Base-by-base conservation (phyloP, 2,797 vertebrate genomes). In the Aldrovandia affinis region DNA sequence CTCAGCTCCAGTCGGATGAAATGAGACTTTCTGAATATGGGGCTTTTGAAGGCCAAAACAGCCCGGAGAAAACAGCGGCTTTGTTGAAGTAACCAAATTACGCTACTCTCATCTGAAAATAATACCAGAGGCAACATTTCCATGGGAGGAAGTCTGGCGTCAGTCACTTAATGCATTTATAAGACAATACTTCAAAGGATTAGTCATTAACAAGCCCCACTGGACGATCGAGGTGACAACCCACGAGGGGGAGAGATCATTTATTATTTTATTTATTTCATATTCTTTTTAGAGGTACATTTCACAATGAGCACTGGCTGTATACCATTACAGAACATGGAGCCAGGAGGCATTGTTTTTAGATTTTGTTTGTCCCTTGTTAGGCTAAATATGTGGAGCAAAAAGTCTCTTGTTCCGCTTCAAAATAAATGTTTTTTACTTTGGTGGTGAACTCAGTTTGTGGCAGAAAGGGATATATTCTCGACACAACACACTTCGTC, bases 11-110 rank as follows among this genome's bases (percentile, higher is more conserved):
- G 70, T 75, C 1, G 70, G 28, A 18, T 22, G 70, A 75, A 75
- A 75, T 44, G 18, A 44, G 39, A 39, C 70, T 33, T 44, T 44
- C 20, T 25, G 18, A 42, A 44, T 25, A 44, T 10, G 15, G 65
- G 70, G 42, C 39, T 75, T n/a, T 44, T 75, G 70, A 75, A 75
- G 70, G 70, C 70, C 70, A 10, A 70, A 44, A 75, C 70, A 75
- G 70, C 70, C 70, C 6, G 15, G 20, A 44, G 70, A 25, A 75
- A 42, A 25, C 36, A 12, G 36, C 20, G 70, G 30, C 65, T 36
- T 75, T 75, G 70, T 75, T 44, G 22, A 75, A 75, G 70, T 44
- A 44, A 75, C 15, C 70, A 75, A 75, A 75, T 75, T 75, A 33
- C 39, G 1, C 36, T 7, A 5, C 70, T 44, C 36, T 44, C 70